Evolutionary conservation across 2,888 invertebrate species (phyloP).

Genomic region (Macrophya annulata): DNA sequence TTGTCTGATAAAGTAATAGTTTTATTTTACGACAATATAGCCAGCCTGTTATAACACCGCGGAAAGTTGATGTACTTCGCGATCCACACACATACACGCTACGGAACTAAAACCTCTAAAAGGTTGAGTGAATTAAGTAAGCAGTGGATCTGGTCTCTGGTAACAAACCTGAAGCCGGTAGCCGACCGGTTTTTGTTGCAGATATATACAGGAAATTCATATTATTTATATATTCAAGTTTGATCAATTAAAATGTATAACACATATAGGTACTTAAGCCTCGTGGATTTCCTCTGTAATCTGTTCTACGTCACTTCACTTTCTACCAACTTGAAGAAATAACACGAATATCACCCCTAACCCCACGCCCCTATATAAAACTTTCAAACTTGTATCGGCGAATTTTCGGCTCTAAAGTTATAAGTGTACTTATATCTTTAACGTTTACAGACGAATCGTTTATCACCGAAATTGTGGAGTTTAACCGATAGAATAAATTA

Average conservation of each 20-base stretch:
- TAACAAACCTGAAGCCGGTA: background rate
- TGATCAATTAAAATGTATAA: background rate
- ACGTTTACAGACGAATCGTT: background rate
- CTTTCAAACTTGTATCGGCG: slow-evolving; percentile 37
- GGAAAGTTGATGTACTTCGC: background rate
- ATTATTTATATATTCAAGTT: slow-evolving; percentile 12
- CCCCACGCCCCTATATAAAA: slow-evolving; percentile 20
- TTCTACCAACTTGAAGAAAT: slow-evolving; percentile 13
- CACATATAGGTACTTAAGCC: background rate
- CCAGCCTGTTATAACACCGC: background rate
- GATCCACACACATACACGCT: background rate
- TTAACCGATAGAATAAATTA: background rate
- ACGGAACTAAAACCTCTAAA: background rate
- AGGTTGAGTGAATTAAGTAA: background rate
- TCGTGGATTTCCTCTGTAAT: slow-evolving; percentile 20
- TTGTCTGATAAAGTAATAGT: slow-evolving; percentile 67
- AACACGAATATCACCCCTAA: background rate
- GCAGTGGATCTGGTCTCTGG: background rate
- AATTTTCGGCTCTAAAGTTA: background rate
- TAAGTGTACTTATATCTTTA: background rate
- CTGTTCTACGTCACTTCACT: slow-evolving; percentile 37
- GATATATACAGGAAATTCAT: background rate
- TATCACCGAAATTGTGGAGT: background rate
- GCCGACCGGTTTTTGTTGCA: background rate
- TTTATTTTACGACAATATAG: slow-evolving; percentile 61